Percentiles rank a stretch among this genome's conserved stretches.
These are phyloP conservation scores for Piaya cayana DNA, from an alignment of 2,113 vertebrate species.

Conservation along the genomic window DNA sequence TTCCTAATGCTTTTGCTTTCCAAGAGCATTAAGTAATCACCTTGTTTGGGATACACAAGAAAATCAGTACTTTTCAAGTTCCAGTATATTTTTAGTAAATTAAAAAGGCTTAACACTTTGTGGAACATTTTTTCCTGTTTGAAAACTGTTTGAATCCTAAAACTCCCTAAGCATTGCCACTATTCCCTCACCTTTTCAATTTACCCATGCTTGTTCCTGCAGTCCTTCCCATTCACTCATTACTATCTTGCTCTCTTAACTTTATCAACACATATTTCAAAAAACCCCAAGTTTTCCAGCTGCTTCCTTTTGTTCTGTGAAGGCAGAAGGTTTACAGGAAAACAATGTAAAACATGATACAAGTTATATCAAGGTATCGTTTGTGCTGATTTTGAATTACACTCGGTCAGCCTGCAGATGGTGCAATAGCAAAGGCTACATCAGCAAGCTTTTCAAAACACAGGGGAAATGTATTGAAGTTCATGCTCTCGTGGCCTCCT, in stretches of 20 bases:
- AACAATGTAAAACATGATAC: not conserved
- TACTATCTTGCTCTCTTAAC: not conserved
- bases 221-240: not conserved
- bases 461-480: not conserved
- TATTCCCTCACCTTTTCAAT: not conserved
- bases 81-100: not conserved
- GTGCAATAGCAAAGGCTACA: not conserved
- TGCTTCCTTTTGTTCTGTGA: not conserved
- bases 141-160: not conserved
- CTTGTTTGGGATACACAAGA: not conserved
- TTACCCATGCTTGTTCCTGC: not conserved
- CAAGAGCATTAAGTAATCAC: not conserved
- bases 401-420: not conserved
- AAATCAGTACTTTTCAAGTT: not conserved
- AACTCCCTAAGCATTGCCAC: not conserved
- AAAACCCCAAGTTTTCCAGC: not conserved
- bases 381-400: not conserved
- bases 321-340: not conserved
- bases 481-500: not conserved
- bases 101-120: not conserved
- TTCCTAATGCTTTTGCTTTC: not conserved
- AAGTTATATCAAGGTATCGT: not conserved
- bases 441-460: not conserved
- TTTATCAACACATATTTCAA: not conserved
- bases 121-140: not conserved